A percentile compares a stretch with the other conserved stretches of the same genome.
Evolutionary conservation across 64 coral and sea anemone species (phyloP).

Genomic region (Actinia equina): DNA sequence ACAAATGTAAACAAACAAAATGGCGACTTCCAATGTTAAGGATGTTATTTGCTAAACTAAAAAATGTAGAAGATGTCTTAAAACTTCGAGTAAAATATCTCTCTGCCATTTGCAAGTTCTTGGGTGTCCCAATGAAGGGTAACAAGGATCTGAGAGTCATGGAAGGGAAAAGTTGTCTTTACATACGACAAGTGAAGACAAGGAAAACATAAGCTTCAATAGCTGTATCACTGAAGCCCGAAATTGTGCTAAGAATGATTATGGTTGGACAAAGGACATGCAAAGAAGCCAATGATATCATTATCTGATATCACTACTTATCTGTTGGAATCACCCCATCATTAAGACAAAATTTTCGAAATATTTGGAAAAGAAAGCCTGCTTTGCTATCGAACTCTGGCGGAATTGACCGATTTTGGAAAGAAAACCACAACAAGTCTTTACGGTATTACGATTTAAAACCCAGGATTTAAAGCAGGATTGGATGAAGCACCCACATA

Average conservation of each 20-base stretch:
- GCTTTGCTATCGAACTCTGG: background rate
- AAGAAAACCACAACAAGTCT: background rate
- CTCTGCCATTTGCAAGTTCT: background rate
- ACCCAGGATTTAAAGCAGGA: slow-evolving; percentile 2
- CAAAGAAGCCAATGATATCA: background rate
- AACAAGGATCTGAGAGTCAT: background rate
- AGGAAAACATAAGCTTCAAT: background rate
- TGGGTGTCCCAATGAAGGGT: background rate
- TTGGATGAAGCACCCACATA: slow-evolving; percentile 21
- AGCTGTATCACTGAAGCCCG: background rate
- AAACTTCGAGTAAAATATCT: background rate
- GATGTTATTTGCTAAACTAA: background rate
- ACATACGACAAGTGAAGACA: background rate
- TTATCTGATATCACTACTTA: background rate
- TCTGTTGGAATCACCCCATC: background rate
- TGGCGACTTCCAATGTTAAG: background rate
- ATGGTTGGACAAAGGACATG: background rate
- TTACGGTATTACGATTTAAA: background rate
- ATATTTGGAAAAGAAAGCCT: background rate
- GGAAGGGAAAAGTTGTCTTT: background rate
- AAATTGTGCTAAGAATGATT: background rate
- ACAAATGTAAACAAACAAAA: too few species aligned
- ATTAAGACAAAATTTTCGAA: background rate
- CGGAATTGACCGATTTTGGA: slow-evolving; percentile 13
- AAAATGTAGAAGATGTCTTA: background rate